phyloP scores from a whole-genome alignment of 1,140 invertebrate species.

The Subanguina moxae region DNA sequence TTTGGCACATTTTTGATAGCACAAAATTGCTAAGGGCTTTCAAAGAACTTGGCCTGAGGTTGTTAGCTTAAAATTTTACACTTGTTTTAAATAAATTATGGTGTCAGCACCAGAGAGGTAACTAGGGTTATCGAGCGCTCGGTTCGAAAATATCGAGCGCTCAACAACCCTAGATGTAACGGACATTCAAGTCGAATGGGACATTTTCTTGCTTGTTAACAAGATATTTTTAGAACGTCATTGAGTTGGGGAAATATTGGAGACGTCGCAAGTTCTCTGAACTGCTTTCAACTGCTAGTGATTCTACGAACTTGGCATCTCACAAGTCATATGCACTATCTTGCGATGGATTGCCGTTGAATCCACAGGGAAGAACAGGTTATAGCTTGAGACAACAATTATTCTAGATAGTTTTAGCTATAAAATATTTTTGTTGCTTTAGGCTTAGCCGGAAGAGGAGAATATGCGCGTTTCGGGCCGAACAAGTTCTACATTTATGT shows the following conservation, averaged over 20 bases:
- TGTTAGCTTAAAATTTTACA: too few species aligned
- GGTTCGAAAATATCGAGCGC: too few species aligned
- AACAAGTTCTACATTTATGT: conserved; percentile 37
- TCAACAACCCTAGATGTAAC: too few species aligned
- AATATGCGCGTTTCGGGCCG: conserved; percentile 40
- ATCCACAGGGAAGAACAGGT: conserved; percentile 36
- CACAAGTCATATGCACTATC: conserved; percentile 1
- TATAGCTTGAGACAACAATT: too few species aligned
- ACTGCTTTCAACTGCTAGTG: conserved; percentile 11
- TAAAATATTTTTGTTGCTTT: background rate
- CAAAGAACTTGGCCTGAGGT: too few species aligned
- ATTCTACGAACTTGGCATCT: background rate
- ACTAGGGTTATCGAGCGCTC: too few species aligned
- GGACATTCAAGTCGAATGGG: too few species aligned
- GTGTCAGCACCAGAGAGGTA: too few species aligned
- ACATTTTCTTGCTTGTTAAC: too few species aligned
- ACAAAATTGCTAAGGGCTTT: too few species aligned
- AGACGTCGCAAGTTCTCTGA: conserved; percentile 28
- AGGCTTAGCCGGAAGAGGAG: conserved; percentile 30
- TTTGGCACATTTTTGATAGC: too few species aligned
- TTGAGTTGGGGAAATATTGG: conserved; percentile 31
- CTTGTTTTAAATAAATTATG: too few species aligned
- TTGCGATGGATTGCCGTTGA: conserved; percentile 34
- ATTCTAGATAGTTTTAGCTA: background rate
- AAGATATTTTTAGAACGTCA: conserved; percentile 8